Conservation (phyloP, 2,113 vertebrate genomes). For the Nettapus auritus region DNA sequence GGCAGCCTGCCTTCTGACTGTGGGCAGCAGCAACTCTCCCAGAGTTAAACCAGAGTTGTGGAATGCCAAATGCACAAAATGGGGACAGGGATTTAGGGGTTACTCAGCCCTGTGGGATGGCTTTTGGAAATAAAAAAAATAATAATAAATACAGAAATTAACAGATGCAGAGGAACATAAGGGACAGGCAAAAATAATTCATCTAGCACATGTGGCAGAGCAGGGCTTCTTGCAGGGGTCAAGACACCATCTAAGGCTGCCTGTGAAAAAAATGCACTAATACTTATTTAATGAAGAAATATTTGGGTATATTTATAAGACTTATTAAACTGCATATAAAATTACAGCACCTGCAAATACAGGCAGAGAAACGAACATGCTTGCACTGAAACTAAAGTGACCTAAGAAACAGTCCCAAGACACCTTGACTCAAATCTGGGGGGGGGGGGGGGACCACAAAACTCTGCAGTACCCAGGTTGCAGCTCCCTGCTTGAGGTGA, state of each 20-base stretch:
- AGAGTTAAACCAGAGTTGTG: background rate
- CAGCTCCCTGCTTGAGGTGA: background rate
- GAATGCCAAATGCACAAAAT: background rate
- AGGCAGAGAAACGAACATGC: background rate
- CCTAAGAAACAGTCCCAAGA: background rate
- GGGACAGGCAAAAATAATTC: background rate
- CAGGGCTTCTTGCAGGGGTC: background rate
- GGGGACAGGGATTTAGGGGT: background rate
- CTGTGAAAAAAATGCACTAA: conserved; percentile 3
- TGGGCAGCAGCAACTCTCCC: background rate
- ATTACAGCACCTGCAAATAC: background rate
- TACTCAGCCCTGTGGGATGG: background rate
- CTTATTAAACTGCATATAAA: background rate
- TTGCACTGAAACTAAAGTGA: background rate
- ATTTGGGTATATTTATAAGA: background rate
- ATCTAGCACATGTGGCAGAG: background rate
- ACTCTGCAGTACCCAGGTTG: background rate
- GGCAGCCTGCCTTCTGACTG: conserved; percentile 6
- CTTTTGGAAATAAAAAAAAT: background rate
- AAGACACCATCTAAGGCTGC: background rate
- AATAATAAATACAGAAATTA: conserved; percentile 18
- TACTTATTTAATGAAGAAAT: background rate
- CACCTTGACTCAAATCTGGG: background rate
- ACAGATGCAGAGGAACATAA: background rate
- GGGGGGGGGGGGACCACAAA: background rate